These are phyloP conservation scores for Cosmorhoe ocellata DNA, from an alignment of 2,888 invertebrate genomes.

Conservation along the genomic window DNA sequence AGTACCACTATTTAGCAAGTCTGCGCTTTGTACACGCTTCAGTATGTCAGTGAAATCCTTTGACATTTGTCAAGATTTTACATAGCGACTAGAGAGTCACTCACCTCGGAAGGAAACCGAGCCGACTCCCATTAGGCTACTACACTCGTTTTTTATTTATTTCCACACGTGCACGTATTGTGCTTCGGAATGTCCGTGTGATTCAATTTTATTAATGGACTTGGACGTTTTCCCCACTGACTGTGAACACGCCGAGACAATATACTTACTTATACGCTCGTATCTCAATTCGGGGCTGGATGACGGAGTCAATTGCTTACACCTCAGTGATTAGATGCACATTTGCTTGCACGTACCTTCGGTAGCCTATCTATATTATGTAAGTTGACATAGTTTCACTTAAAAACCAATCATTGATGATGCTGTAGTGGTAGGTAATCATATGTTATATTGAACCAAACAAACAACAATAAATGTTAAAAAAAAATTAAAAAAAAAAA, in stretches of 20 bases:
- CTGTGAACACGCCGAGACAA: conserved; percentile 64
- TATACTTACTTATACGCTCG: conserved; percentile 63
- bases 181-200: conserved; percentile 78
- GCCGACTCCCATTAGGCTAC: conserved; percentile 34
- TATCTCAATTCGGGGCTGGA: conserved; percentile 49
- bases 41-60: too few relatives aligned
- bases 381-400: conserved; percentile 36
- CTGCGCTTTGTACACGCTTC: too few relatives aligned
- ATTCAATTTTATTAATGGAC: conserved; percentile 83
- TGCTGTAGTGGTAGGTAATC: background rate
- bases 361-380: conserved; percentile 42
- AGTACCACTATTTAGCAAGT: too few relatives aligned
- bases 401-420: background rate
- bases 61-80: too few relatives aligned
- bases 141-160: conserved; percentile 59
- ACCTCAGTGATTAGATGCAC: conserved; percentile 45
- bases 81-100: too few relatives aligned
- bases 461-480: background rate
- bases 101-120: background rate
- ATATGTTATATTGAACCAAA: background rate
- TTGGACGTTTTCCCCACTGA: conserved; percentile 81
- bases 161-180: conserved; percentile 73
- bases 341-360: conserved; percentile 39
- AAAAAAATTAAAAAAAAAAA: too few relatives aligned
- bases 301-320: conserved; percentile 55